phyloP scores from a whole-genome alignment of 2,113 vertebrate species.

The Amphiprion percula region DNA sequence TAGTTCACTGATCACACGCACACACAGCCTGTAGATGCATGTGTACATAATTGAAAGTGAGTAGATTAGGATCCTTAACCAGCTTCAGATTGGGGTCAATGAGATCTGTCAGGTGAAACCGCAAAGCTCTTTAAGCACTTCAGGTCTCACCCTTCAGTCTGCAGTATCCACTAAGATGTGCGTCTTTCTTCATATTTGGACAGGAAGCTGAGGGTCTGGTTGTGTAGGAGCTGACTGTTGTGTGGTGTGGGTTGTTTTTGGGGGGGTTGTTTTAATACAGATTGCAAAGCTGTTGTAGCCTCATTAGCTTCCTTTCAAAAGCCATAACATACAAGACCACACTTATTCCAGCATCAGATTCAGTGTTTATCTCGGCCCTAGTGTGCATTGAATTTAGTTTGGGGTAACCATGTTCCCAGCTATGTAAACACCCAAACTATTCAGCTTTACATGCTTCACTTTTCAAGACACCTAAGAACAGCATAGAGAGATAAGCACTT shows the following conservation, averaged over 20 bases:
- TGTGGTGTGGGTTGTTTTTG: neutral
- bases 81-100: slow-evolving; percentile 85
- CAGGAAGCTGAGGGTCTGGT: neutral
- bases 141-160: slow-evolving; percentile 67
- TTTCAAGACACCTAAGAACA: slow-evolving; percentile 60
- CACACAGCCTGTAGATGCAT: neutral
- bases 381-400: slow-evolving; percentile 2
- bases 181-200: slow-evolving; percentile 12
- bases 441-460: slow-evolving; percentile 30
- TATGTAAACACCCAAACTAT: slow-evolving; percentile 13
- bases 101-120: slow-evolving; percentile 79
- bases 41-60: slow-evolving; percentile 61
- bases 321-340: neutral
- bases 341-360: neutral
- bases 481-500: slow-evolving; percentile 80
- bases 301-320: neutral
- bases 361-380: neutral
- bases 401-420: neutral
- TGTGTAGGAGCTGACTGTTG: neutral
- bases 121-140: slow-evolving; percentile 82
- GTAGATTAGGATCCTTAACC: slow-evolving; percentile 79
- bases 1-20: neutral
- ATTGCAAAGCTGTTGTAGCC: neutral
- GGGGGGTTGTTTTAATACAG: slow-evolving; percentile 7
- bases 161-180: slow-evolving; percentile 16